Evolutionary conservation across 2,888 invertebrate species (phyloP).

Genomic region (Drosophila nr. perissopoda): DNA sequence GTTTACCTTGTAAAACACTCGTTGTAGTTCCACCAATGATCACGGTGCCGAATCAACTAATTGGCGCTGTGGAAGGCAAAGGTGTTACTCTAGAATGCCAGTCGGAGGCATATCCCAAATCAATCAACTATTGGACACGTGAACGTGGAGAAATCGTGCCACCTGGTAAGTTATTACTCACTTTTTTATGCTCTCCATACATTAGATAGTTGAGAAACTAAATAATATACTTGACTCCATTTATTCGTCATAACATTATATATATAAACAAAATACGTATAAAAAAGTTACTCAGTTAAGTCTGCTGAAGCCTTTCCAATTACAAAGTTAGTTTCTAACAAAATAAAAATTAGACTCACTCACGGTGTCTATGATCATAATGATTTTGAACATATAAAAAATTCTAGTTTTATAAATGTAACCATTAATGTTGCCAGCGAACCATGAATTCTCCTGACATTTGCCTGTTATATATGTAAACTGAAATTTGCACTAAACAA

Average conservation of each 20-base stretch:
- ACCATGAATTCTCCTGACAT: conserved; percentile 2
- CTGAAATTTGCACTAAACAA: conserved; percentile 32
- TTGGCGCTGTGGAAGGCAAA: conserved; percentile 91
- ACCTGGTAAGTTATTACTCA: conserved; percentile 87
- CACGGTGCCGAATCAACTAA: conserved; percentile 92
- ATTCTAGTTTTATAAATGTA: background rate
- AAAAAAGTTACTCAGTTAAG: background rate
- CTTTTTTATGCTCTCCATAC: background rate
- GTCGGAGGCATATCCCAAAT: conserved; percentile 93
- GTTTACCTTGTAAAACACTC: no score
- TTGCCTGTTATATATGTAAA: conserved; percentile 15
- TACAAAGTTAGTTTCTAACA: background rate
- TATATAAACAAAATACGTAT: background rate
- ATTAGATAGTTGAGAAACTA: background rate
- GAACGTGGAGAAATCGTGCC: conserved; percentile 91
- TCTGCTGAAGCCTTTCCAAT: background rate
- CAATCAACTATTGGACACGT: conserved; percentile 93
- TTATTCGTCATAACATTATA: background rate
- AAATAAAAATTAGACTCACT: background rate
- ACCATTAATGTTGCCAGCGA: background rate
- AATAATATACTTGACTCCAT: background rate
- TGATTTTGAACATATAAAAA: background rate
- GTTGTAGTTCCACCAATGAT: conserved; percentile 93
- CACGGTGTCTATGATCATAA: background rate
- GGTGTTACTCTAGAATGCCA: conserved; percentile 92